A percentile compares a stretch with the other conserved stretches of the same genome.
These are phyloP conservation scores for Hirundo rustica DNA, from an alignment of 2,797 vertebrate genomes.

Conservation along the genomic window DNA sequence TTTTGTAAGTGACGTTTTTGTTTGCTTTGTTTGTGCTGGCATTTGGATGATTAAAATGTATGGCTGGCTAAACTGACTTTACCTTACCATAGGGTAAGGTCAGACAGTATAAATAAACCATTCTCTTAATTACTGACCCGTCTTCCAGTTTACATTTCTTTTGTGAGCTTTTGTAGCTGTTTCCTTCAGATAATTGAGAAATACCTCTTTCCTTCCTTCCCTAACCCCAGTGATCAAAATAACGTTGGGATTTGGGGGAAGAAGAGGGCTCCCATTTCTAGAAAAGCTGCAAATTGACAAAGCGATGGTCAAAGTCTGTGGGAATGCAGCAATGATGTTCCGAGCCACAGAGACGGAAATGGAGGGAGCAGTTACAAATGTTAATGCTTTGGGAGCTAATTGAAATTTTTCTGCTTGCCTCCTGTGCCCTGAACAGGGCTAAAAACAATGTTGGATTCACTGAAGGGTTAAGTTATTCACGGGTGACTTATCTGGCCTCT, in stretches of 20 bases:
- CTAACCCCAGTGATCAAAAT: not conserved
- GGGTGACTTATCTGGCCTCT: slow-evolving; percentile 23
- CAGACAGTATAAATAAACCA: slow-evolving; percentile 46
- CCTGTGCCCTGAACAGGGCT: not conserved
- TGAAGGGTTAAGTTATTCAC: slow-evolving; percentile 51
- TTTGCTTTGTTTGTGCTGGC: not conserved
- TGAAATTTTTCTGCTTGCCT: not conserved
- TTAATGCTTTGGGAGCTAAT: not conserved
- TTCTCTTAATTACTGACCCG: not conserved
- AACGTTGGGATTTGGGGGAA: not conserved
- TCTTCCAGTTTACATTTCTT: slow-evolving; percentile 6
- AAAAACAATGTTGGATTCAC: not conserved
- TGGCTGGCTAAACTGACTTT: not conserved
- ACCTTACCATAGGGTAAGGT: slow-evolving; percentile 2
- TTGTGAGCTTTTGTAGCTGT: slow-evolving; percentile 51
- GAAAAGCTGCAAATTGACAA: not conserved
- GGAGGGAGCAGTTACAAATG: not conserved
- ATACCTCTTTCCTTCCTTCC: slow-evolving; percentile 49
- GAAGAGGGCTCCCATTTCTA: not conserved
- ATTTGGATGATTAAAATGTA: not conserved
- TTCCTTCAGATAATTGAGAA: slow-evolving; percentile 63
- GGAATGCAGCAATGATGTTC: not conserved
- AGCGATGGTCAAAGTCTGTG: not conserved
- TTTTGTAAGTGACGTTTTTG: not conserved
- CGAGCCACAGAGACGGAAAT: not conserved